Conservation (phyloP, 2,113 vertebrate species). For the Saimiri boliviensis region DNA sequence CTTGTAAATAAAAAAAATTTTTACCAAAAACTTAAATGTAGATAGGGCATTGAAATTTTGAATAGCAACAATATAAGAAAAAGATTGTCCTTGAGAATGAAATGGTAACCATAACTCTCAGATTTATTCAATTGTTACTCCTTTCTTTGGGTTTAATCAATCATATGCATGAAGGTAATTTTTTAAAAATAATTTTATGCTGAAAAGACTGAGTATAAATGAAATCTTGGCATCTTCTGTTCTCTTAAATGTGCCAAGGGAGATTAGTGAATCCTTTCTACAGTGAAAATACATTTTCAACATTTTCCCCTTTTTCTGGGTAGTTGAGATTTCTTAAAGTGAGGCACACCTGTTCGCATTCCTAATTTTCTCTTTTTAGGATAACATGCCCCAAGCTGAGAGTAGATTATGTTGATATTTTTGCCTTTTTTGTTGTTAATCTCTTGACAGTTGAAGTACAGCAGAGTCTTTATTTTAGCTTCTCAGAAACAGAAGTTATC, state of each 20-base stretch:
- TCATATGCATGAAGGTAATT: neutral
- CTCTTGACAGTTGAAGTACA: neutral
- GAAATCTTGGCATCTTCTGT: neutral
- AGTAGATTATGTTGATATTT: neutral
- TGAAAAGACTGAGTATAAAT: conserved; percentile 1
- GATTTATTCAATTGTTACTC: neutral
- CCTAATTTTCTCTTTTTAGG: neutral
- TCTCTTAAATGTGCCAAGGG: neutral
- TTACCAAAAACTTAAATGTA: neutral
- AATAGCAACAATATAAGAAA: neutral
- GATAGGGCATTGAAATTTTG: neutral
- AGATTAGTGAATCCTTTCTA: neutral
- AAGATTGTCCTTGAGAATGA: conserved; percentile 2
- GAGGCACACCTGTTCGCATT: neutral
- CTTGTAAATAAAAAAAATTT: neutral
- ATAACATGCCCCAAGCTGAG: neutral
- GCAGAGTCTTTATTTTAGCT: conserved; percentile 24
- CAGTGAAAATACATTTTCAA: neutral
- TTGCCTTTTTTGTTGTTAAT: neutral
- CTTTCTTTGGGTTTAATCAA: neutral
- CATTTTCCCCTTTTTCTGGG: neutral
- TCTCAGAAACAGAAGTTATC: neutral
- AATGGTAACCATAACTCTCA: neutral
- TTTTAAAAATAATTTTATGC: neutral
- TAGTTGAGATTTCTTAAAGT: conserved; percentile 40